These are phyloP conservation scores for Microchrysa polita DNA, from an alignment of 2,888 invertebrate genomes.

Conservation along the genomic window DNA sequence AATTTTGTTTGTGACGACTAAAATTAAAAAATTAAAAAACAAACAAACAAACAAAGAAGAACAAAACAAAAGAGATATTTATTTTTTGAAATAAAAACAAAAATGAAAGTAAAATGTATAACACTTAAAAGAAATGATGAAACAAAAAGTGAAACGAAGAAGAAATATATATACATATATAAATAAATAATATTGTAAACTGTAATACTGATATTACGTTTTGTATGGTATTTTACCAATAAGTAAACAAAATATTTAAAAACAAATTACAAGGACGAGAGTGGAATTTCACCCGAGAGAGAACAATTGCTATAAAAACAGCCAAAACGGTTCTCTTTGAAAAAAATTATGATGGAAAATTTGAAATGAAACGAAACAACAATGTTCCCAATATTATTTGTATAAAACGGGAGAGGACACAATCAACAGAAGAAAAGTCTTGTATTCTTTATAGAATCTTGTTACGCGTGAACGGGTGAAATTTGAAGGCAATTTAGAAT, in stretches of 20 bases:
- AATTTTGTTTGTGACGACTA: background rate
- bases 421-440: constrained; percentile 1
- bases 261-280: constrained; percentile 33
- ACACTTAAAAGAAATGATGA: background rate
- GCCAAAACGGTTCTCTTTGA: background rate
- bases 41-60: background rate
- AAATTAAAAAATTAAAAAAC: no score
- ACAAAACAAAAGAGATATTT: constrained; percentile 16
- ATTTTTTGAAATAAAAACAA: constrained; percentile 37
- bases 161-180: constrained; percentile 27
- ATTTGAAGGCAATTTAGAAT: background rate
- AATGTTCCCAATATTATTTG: no score
- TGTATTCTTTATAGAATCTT: constrained; percentile 18
- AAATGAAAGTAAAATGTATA: constrained; percentile 2
- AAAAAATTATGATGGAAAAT: background rate
- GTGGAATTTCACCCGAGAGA: constrained; percentile 14
- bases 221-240: constrained; percentile 70
- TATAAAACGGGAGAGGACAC: no score
- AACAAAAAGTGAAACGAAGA: background rate
- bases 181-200: constrained; percentile 59
- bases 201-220: constrained; percentile 69
- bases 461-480: no score
- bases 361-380: background rate
- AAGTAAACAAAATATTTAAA: constrained; percentile 42
- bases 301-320: background rate